A percentile compares a stretch with the other conserved stretches of the same genome.
Conservation (phyloP, 2,888 invertebrate genomes). For the Melipona beecheii region DNA sequence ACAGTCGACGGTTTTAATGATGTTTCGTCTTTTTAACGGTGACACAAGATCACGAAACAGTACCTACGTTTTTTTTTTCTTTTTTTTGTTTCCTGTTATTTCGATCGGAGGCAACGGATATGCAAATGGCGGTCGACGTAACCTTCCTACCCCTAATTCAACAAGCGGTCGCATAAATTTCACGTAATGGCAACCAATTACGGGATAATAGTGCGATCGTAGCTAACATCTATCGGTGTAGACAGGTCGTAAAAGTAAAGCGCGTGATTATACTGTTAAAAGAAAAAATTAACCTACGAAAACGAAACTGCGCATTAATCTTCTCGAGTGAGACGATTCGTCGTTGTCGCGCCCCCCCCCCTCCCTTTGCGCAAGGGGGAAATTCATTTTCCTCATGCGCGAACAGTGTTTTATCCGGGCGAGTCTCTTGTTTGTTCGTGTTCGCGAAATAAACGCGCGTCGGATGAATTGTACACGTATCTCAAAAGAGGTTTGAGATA, state of each 20-base stretch:
- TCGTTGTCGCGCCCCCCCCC: not conserved
- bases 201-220: constrained; percentile 43
- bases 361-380: too few relatives aligned
- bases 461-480: not conserved
- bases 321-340: constrained; percentile 1
- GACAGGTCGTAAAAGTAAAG: constrained; percentile 26
- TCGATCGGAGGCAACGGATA: constrained; percentile 36
- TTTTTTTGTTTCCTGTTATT: not conserved
- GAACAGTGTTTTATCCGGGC: too few relatives aligned
- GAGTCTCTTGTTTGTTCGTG: not conserved
- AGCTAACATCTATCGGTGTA: not conserved
- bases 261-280: constrained; percentile 23
- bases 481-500: too few relatives aligned
- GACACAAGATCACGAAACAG: too few relatives aligned
- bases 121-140: constrained; percentile 45
- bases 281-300: constrained; percentile 20
- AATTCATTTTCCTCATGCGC: constrained; percentile 1
- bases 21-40: constrained; percentile 13
- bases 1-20: constrained; percentile 12
- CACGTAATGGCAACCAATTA: constrained; percentile 52
- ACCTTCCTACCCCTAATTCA: constrained; percentile 45
- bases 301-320: constrained; percentile 22
- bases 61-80: constrained; percentile 11
- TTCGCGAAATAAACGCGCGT: not conserved
- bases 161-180: constrained; percentile 63